Evolutionary conservation across 2,113 vertebrate genomes (phyloP).

Genomic region (Nymphicus hollandicus): DNA sequence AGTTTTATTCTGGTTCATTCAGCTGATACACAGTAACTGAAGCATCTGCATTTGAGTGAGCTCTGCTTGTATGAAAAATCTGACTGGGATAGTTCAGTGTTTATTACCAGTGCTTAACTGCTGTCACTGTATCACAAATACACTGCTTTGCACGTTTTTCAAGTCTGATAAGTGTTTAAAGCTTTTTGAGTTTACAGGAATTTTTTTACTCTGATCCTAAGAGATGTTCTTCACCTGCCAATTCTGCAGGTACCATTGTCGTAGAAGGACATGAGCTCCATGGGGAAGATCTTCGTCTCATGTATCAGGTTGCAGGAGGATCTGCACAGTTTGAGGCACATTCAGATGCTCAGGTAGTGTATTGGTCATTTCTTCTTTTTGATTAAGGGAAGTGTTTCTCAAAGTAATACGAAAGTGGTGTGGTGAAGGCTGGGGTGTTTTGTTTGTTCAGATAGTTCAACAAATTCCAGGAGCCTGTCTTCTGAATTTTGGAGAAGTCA

Average conservation of each 20-base stretch:
- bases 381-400: background rate
- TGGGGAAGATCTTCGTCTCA: constrained; percentile 89
- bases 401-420: background rate
- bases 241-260: constrained; percentile 79
- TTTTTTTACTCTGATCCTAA: background rate
- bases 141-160: background rate
- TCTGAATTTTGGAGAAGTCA: background rate
- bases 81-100: background rate
- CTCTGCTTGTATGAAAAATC: background rate
- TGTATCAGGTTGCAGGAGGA: constrained; percentile 82
- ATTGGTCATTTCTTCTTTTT: background rate
- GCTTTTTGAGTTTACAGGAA: background rate
- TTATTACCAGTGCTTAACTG: background rate
- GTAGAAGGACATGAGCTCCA: constrained; percentile 91
- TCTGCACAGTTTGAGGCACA: constrained; percentile 89
- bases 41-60: background rate
- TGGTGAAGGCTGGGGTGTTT: background rate
- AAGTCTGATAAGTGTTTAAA: background rate
- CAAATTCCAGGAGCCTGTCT: background rate
- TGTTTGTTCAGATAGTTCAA: background rate
- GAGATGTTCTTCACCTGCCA: background rate
- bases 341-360: constrained; percentile 89
- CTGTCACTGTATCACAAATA: background rate
- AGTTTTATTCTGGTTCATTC: background rate
- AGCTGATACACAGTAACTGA: background rate